Base-by-base conservation (phyloP, 2,113 vertebrate genomes). In the Chroicocephalus ridibundus region DNA sequence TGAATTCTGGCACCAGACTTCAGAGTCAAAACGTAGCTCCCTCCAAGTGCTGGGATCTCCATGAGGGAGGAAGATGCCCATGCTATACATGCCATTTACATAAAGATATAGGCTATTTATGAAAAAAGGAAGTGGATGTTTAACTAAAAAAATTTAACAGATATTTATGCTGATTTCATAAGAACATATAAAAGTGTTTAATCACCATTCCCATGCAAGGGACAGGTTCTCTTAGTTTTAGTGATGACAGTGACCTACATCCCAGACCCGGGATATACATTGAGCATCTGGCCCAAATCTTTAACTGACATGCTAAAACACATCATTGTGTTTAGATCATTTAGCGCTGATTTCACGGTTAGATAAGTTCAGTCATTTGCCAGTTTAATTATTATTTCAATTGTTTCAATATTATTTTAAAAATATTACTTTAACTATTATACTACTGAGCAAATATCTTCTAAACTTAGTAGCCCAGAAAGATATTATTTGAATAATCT, bases 161-260 rank as follows among this genome's bases (percentile, higher is more conserved):
- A 5, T 60, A 58, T 7, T 81, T 75, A 42, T 11, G n/a, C 12
- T 78, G 52, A 44, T 82, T 76, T 71, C 6, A 49, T 16, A 82
- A 9, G 22, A 79, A 29, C 0, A 1, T 9, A 10, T 3, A 8
- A 1, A 64, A 40, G 24, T 36, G 18, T 31, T 77, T 51, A 32
- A 52, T 54, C 36, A 36, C 21, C 20, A 7, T 15, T 83, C 11
- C 57, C 21, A 47, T 2, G 5, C 3, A 47, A 82, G 21, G 22
- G 42, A 65, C 20, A 46, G 51, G 65, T 44, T 51, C 24, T 70
- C 55, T 51, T 8, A 51, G 29, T 25, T 62, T 46, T 18, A 40
- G 15, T 14, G 32, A 60, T n/a, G 22, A 74, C 1, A 1, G 22
- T 31, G 47, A 91, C n/a, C 58, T 42, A 44, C 20, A 78, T 7